phyloP scores from a whole-genome alignment of 1,140 invertebrate genomes.

The Apocrypta bakeri region DNA sequence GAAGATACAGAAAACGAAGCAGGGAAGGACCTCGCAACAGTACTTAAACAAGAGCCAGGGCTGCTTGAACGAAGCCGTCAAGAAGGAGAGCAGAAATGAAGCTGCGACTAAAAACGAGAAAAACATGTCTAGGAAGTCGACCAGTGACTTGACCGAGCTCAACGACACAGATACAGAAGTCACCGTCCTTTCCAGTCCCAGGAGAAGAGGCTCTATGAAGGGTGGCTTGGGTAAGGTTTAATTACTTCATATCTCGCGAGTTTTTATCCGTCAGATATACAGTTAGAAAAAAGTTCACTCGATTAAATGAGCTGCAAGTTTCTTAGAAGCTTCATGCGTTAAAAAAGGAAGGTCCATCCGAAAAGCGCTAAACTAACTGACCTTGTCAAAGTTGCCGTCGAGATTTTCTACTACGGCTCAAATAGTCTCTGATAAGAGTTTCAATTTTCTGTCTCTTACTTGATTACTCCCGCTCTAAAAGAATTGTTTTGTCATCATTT shows the following conservation, averaged over 20 bases:
- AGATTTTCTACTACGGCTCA: neutral
- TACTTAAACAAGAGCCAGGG: conserved; percentile 61
- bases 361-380: neutral
- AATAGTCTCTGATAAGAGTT: neutral
- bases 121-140: conserved; percentile 77
- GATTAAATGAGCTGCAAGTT: too few relatives aligned
- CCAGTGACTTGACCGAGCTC: conserved; percentile 83
- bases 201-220: conserved; percentile 77
- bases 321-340: too few relatives aligned
- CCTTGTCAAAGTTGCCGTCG: neutral
- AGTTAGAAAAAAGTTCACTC: neutral
- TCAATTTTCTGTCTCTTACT: neutral
- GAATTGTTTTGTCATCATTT: neutral
- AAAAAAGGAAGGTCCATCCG: too few relatives aligned
- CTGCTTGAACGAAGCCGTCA: conserved; percentile 58
- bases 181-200: conserved; percentile 78
- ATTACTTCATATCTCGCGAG: neutral
- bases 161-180: conserved; percentile 77
- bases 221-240: conserved; percentile 75
- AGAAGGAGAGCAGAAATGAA: conserved; percentile 8
- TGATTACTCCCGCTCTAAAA: neutral
- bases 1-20: neutral
- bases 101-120: conserved; percentile 50
- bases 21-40: neutral
- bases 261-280: too few relatives aligned